These are phyloP conservation scores for Etia nguti DNA, from an alignment of 2,113 vertebrate species.

Conservation along the genomic window DNA sequence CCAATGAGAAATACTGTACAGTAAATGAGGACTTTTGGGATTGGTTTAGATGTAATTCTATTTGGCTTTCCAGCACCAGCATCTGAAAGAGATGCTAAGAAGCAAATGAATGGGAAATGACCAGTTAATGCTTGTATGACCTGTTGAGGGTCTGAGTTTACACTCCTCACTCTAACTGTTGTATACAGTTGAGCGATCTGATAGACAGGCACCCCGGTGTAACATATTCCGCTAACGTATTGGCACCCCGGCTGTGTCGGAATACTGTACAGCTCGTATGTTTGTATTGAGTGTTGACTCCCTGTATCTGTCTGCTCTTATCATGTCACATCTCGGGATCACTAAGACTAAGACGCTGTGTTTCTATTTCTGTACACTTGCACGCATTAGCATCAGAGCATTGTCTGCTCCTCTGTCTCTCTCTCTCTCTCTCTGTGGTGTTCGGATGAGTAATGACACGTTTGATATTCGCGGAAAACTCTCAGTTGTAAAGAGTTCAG, in stretches of 20 bases:
- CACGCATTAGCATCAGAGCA: slow-evolving; percentile 43
- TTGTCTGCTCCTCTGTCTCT: slow-evolving; percentile 4
- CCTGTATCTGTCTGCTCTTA: slow-evolving; percentile 43
- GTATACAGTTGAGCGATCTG: not conserved
- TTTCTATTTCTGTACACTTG: slow-evolving; percentile 43
- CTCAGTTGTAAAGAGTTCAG: slow-evolving; percentile 1
- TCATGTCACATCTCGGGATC: slow-evolving; percentile 49
- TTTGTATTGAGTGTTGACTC: slow-evolving; percentile 48
- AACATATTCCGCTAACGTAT: slow-evolving; percentile 1
- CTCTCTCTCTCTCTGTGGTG: not conserved
- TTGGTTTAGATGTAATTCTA: not conserved
- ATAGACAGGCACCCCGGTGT: not conserved
- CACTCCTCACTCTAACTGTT: not conserved
- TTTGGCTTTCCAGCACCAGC: not conserved
- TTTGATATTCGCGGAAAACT: slow-evolving; percentile 10
- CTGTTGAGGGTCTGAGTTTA: not conserved
- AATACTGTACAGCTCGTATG: slow-evolving; percentile 27
- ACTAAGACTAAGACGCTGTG: slow-evolving; percentile 22
- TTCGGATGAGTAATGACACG: slow-evolving; percentile 27
- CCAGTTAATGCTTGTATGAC: not conserved
- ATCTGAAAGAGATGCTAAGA: not conserved
- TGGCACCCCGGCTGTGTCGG: slow-evolving; percentile 15
- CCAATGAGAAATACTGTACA: not conserved
- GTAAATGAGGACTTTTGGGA: not conserved
- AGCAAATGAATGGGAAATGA: not conserved